phyloP scores from a whole-genome alignment of 2,797 vertebrate genomes.

The Sphaeramia orbicularis region DNA sequence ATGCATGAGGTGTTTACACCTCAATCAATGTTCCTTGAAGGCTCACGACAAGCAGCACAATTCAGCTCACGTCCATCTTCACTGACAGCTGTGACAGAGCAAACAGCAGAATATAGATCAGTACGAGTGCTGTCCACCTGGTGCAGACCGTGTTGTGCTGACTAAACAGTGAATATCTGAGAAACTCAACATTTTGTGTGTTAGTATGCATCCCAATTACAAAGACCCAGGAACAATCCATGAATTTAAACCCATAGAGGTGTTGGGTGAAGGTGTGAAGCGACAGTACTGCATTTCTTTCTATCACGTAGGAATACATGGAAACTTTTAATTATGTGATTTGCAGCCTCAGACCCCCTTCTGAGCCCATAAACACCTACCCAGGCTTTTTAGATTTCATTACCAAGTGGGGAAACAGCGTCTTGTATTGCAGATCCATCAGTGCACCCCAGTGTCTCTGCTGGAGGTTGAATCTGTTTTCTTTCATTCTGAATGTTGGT shows the following conservation, averaged over 20 bases:
- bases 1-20: slow-evolving; percentile 16
- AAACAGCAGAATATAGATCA: slow-evolving; percentile 64
- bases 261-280: slow-evolving; percentile 5
- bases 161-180: slow-evolving; percentile 27
- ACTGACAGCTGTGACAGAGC: slow-evolving; percentile 54
- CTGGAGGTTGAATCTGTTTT: slow-evolving; percentile 27
- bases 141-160: slow-evolving; percentile 19
- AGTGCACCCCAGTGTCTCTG: slow-evolving; percentile 20
- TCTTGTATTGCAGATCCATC: too few species aligned
- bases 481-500: slow-evolving; percentile 20
- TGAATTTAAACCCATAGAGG: not conserved
- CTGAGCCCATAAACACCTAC: not conserved
- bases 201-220: not conserved
- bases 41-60: not conserved
- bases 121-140: slow-evolving; percentile 32
- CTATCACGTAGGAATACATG: not conserved
- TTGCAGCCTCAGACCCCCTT: slow-evolving; percentile 1
- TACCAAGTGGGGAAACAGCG: not conserved
- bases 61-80: slow-evolving; percentile 48
- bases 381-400: slow-evolving; percentile 8
- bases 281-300: not conserved
- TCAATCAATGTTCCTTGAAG: slow-evolving; percentile 50
- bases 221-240: not conserved
- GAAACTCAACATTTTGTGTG: slow-evolving; percentile 6
- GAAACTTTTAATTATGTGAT: slow-evolving; percentile 22